Evolutionary conservation across 2,113 vertebrate species (phyloP), one percentile per base, ranked within the genome.

Genomic region (Syngnathus scovelli): DNA sequence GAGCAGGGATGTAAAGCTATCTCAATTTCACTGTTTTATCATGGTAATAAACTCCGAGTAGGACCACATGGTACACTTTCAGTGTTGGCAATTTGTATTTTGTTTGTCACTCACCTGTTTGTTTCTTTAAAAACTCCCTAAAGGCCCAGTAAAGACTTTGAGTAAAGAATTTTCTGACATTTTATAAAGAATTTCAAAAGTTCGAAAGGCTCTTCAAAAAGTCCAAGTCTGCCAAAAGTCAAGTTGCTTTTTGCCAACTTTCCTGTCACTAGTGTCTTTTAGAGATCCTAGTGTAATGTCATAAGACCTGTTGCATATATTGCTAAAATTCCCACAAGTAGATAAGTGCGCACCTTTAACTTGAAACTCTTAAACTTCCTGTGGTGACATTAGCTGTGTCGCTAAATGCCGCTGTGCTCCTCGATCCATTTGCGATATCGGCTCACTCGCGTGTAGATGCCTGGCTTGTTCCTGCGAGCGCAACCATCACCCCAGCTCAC

Each of bases 401-500:
- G 62, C 69, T 86, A 90, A 11, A 89, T 54, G 0, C 86, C 86
- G 0, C 72, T 76, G 1, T 66, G 77, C 55, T 78, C 60, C 12
- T 65, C 81, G 49, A 98, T 96, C 95, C 95, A 98, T 69, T 27
- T 2, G 3, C 95, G 88, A 75, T 90, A 95, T 8, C 11, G 41
- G 59, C 91, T 92, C 58, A 95, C 81, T 12, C 88, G 91, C 0
- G 93, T 90, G 72, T 98, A 98, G 86, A 98, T 63, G 0, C 95
- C 95, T 0, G 95, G 94, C 76, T 90, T 94, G 82, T 94, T 78
- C 71, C 88, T 75, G 68, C 85, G 81, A 6, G 87, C 94, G 55
- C 95, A 98, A 60, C 90, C 93, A 0, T 92, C 82, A 9, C 95
- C 95, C 95, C 95, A 98, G 90, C 95, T 98, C 77, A 95, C 92